Evolutionary conservation across 2,888 invertebrate genomes (phyloP), one percentile per base, ranked within the genome.

Genomic region (Ophion slaviceki): DNA sequence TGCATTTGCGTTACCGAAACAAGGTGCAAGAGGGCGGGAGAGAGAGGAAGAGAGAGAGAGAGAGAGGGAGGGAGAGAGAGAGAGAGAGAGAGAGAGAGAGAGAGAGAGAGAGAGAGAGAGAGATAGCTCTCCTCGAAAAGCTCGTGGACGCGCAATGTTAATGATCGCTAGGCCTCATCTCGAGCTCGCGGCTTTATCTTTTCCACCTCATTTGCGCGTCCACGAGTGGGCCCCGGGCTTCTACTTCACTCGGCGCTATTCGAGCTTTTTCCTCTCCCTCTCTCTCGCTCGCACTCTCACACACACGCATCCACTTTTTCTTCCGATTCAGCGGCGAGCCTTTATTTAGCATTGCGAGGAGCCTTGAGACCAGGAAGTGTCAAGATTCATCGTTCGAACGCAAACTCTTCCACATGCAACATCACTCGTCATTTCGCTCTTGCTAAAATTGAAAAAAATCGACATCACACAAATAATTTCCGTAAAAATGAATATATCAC

Each of bases 171-270:
- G 80, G 75, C 76, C 80, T 84, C 84, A 79, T 80, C 68, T 74
- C 71, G 68, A 72, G 20, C 81, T 67, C 67, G 67, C 59, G 92
- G 91, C 92, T 93, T 93, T 93, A 93, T 93, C 93, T 93, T 94
- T 94, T 94, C 93, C 93, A 93, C 94, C 93, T 94, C 94, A 94
- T 94, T 94, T 94, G 93, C 92, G 92, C 92, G 89, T 67, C 81
- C 90, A 89, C 89, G 92, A 91, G 91, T 91, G 90, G 90, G 89
- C 89, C 89, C 79, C 87, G 89, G 89, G 89, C 82, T 81, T 84
- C 71, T 61, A 68, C 71, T 77, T 74, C 62, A 45, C 70, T 47
- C 66, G 14, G 47, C 47, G 57, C 72, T 78, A 68, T 79, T 53
- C 82, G 80, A 80, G 80, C 67, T 85, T 82, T 79, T 72, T 3